Conservation (phyloP, 2,113 vertebrate genomes). For the Oreotrochilus melanogaster region DNA sequence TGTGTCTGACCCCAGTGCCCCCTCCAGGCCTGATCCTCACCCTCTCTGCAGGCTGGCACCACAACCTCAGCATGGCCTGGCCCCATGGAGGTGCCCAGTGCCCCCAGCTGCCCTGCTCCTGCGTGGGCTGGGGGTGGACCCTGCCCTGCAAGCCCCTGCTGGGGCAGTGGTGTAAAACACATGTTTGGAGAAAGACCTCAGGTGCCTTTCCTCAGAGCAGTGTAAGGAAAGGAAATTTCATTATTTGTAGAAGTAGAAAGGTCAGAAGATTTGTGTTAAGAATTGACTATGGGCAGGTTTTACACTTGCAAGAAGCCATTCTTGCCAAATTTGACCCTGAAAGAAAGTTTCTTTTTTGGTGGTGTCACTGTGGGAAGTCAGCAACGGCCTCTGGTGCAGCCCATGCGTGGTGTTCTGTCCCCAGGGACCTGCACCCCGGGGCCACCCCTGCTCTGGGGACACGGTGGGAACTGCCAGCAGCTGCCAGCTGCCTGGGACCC, state of each 20-base stretch:
- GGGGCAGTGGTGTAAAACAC: not conserved
- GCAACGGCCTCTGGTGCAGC: fast-evolving
- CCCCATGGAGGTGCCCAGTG: fast-evolving
- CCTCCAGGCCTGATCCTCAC: not conserved
- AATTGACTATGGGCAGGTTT: not conserved
- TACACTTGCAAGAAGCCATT: fast-evolving
- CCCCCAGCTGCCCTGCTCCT: not conserved
- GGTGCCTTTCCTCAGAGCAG: not conserved
- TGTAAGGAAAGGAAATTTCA: not conserved
- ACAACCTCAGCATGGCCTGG: fast-evolving
- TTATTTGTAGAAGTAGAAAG: not conserved
- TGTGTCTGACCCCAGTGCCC: not conserved
- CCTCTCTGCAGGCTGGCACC: not conserved
- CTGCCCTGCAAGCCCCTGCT: not conserved
- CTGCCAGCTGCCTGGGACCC: fast-evolving
- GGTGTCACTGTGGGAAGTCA: not conserved
- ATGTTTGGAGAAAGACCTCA: fast-evolving
- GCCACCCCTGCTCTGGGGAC: not conserved
- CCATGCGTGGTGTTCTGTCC: fast-evolving
- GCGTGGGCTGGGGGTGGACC: no score
- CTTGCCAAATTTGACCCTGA: not conserved
- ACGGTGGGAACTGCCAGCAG: not conserved
- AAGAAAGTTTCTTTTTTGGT: not conserved
- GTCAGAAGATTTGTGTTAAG: not conserved
- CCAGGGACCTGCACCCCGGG: fast-evolving